phyloP scores from a whole-genome alignment of 2,797 vertebrate species.

The Pangasius krempfi region DNA sequence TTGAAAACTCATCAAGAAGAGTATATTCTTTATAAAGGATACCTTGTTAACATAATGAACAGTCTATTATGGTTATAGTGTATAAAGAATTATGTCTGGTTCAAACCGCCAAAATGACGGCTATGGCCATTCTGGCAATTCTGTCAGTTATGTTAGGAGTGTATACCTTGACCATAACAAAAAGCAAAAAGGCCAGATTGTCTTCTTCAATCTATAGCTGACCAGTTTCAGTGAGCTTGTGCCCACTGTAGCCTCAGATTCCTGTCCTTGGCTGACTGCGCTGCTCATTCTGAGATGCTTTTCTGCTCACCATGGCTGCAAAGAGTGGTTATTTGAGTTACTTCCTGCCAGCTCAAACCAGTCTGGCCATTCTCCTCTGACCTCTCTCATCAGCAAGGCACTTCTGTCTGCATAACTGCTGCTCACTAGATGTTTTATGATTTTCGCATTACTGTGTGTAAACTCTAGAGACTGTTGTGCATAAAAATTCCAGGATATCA shows the following conservation, averaged over 20 bases:
- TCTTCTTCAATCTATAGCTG: neutral
- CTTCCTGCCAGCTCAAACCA: neutral
- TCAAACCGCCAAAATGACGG: neutral
- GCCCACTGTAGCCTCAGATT: neutral
- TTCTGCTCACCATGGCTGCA: neutral
- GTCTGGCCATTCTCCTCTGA: neutral
- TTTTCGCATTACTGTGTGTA: neutral
- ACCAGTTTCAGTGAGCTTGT: neutral
- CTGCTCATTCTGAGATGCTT: neutral
- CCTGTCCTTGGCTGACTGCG: neutral
- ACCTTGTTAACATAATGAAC: neutral
- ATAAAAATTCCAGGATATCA: neutral
- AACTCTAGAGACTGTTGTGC: neutral
- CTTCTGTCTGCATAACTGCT: neutral
- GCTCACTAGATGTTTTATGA: neutral
- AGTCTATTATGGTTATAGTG: neutral
- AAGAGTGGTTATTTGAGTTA: neutral
- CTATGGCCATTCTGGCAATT: neutral
- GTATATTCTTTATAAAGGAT: neutral
- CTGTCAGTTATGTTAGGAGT: neutral
- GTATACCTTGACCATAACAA: neutral
- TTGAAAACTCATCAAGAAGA: neutral
- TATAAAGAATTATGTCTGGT: neutral
- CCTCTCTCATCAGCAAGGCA: neutral
- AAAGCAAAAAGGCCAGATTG: neutral